Evolutionary conservation across 2,797 vertebrate species (phyloP), one percentile per base, ranked within the genome.

Genomic region (Petrocephalus schoutedeni): DNA sequence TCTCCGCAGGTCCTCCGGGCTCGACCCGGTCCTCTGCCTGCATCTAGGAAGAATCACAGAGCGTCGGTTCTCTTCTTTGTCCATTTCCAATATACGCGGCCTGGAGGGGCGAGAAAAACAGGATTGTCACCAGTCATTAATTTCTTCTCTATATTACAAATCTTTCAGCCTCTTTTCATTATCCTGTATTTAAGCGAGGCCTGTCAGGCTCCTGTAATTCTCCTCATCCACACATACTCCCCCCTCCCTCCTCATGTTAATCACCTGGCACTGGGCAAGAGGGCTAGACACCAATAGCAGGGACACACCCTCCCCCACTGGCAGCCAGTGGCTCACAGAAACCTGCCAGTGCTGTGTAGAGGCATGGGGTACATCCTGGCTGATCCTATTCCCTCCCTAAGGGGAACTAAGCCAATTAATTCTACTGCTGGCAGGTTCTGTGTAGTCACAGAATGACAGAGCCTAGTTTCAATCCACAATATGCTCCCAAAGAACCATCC

Each of bases 61-160:
- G 56, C 95, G 97, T 89, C 98, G 95, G 94, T 99, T 99, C 94
- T 99, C 97, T 90, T 99, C 98, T 92, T 99, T 99, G 94, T 99
- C 98, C 98, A 99, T 99, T 94, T 99, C 98, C 61, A 99, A 95
- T 90, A 99, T 94, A 58, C 98, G 96, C 12, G 98, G 98, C 93
- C 98, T 99, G 90, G 0, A 1, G 88, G 61, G 71, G n/a, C 2
- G 14, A 32, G 10, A 74, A 74, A 45, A 77, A 45, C 32, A 41
- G n/a, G 74, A 49, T 49, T 21, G 16, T 45, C 19, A 45, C 19
- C 74, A 80, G 2, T 41, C 19, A 8, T n/a, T 80, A 80, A 80
- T 80, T 49, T 80, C 67, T 80, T 49, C 74, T 21, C 8, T 9
- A n/a, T 19, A 80, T 49, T 49, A 80, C 36, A 10, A 80, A 80